Evolutionary conservation across 2,113 vertebrate genomes (phyloP), one percentile per base, ranked within the genome.

Genomic region (Halcyon senegalensis): DNA sequence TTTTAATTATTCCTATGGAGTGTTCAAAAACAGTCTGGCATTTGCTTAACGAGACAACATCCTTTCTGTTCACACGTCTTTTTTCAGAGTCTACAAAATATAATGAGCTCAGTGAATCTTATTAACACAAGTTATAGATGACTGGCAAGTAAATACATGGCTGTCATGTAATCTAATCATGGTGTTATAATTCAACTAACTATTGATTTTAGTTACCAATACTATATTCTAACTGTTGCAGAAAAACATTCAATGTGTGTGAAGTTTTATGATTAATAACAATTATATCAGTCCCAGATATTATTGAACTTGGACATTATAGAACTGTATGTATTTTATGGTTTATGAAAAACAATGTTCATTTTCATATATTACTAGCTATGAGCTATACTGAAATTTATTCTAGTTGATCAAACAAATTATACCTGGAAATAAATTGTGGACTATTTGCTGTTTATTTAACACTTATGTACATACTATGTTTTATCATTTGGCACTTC

Each of bases 51-150:
- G 93, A 83, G 77, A 72, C 53, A 95, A 84, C 55, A 88, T 84
- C 70, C 48, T 95, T 96, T 96, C 69, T 81, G 50, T 90, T 90
- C 84, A 92, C 39, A 94, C 68, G 77, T 90, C 68, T 73, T 77
- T 31, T 81, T 89, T 75, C 79, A 84, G 84, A 92, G 95, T 90
- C 75, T 89, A 85, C 77, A 87, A 60, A 97, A 88, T 77, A 94
- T 97, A 97, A 97, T 95, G 67, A 96, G 90, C 60, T 94, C 81
- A 11, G 23, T 94, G 95, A 94, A 94, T 96, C 75, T 95, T 97
- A 95, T 96, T 97, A 97, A 77, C 51, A 89, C 63, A 93, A 95
- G 94, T 89, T 97, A 86, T 73, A 76, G 37, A 46, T 94, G 89
- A 96, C 83, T 96, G 93, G 96, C 87, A 96, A 96, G 53, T 91